Base-by-base conservation (phyloP, 1,140 invertebrate genomes). In the Hylaeus anthracinus region DNA sequence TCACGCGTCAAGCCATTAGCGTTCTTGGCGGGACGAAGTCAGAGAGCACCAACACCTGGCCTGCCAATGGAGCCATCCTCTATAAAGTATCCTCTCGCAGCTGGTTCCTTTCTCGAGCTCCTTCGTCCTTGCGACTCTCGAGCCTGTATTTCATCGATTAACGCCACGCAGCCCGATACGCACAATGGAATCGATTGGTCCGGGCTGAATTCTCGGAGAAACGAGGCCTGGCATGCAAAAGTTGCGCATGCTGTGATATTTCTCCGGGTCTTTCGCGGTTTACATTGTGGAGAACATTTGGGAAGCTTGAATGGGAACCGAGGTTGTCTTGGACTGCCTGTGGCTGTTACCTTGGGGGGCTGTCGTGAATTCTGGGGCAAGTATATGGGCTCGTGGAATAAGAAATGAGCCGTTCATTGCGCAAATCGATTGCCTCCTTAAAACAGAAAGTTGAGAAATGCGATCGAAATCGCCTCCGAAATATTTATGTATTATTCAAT, bases 1-100 rank as follows among this genome's bases (percentile, higher is more conserved):
- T 83, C 61, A 81, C 81, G 84, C 65, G 81, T 87, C 87, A 64
- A 12, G 6, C 73, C 80, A 89, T 88, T 89, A 87, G 60, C 72
- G 72, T 78, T 76, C 58, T 75, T 41, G 65, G 26, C 72, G 72
- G 12, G 64, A 65, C 64, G 10, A 67, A 74, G 72, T 83, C 83
- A 69, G 37, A 85, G 79, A 83, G 37, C 53, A 51, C n/a, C 58
- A 5, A 37, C 67, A 53, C 58, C 60, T 64, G 39, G 15, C 41
- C 39, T 15, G 5, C 66, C 53, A 15, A 55, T 39, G 5, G 1
- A 9, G 5, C 9, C 43, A 12, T 48, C 15, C 64, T 58, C 63
- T 26, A 43, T 39, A 37, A 37, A 45, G 1, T 48, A 45, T 26
- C 43, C 2, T 5, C 14, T 9, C 41, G 12, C 10, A 15, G 2